These are phyloP conservation scores for Acomys russatus DNA, from an alignment of 2,797 vertebrate species.

Conservation along the genomic window DNA sequence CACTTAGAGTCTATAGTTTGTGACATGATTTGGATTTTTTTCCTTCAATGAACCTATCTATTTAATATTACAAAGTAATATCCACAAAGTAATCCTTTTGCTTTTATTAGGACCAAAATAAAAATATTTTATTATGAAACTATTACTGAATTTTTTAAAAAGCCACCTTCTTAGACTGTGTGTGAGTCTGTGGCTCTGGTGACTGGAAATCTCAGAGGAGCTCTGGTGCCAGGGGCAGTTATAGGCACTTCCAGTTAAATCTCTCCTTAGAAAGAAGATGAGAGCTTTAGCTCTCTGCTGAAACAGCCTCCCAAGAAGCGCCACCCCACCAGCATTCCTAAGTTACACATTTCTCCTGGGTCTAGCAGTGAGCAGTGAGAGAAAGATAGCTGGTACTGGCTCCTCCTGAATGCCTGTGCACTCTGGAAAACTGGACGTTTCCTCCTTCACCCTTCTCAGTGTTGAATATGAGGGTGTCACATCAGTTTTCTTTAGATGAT, in stretches of 20 bases:
- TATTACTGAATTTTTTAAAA: not conserved
- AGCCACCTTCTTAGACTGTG: not conserved
- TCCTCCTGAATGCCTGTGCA: not conserved
- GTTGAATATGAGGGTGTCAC: not conserved
- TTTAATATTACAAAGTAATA: constrained; percentile 41
- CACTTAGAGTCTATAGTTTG: not conserved
- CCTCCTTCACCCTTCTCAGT: not conserved
- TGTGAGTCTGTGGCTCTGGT: not conserved
- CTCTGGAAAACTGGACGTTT: not conserved
- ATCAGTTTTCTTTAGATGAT: not conserved
- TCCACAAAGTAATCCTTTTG: constrained; percentile 43
- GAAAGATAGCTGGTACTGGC: not conserved
- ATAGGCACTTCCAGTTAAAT: constrained; percentile 37
- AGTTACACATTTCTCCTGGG: not conserved
- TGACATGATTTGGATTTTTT: constrained; percentile 46
- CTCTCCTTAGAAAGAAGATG: constrained; percentile 63
- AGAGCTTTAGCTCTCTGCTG: constrained; percentile 55
- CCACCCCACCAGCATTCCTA: constrained; percentile 4
- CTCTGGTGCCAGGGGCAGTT: constrained; percentile 25
- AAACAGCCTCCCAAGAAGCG: constrained; percentile 48
- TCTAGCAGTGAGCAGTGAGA: not conserved
- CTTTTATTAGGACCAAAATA: constrained; percentile 48
- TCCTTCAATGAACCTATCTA: constrained; percentile 23
- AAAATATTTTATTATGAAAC: constrained; percentile 46
- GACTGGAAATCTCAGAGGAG: constrained; percentile 13